These are phyloP conservation scores for Alaudala cheleensis DNA, from an alignment of 2,113 vertebrate species.

Conservation along the genomic window DNA sequence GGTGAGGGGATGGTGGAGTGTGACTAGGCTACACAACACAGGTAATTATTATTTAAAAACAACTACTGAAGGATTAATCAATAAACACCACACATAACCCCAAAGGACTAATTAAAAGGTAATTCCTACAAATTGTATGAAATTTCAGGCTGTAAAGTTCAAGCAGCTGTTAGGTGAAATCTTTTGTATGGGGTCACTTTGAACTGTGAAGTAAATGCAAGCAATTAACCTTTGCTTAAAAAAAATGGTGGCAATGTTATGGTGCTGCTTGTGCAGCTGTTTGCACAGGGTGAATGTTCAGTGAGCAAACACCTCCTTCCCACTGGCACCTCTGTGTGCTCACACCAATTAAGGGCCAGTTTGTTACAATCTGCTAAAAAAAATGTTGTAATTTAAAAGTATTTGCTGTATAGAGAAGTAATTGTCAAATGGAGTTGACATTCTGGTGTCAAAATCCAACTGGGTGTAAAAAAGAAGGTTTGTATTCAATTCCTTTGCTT, in stretches of 20 bases:
- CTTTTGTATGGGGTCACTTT: constrained; percentile 61
- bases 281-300: not conserved
- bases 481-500: not conserved
- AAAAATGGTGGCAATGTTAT: constrained; percentile 1
- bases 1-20: not conserved
- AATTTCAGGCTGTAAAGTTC: constrained; percentile 71
- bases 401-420: not conserved
- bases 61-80: constrained; percentile 50
- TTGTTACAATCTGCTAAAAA: not conserved
- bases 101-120: constrained; percentile 71
- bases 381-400: not conserved
- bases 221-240: constrained; percentile 71
- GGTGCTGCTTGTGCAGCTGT: not conserved
- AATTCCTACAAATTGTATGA: constrained; percentile 66
- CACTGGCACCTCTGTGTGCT: not conserved
- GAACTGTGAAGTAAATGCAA: constrained; percentile 59
- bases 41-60: constrained; percentile 52
- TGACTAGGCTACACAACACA: not conserved
- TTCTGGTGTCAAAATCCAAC: not conserved
- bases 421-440: not conserved
- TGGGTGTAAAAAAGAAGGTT: not conserved
- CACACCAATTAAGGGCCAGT: not conserved
- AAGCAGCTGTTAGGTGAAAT: constrained; percentile 67
- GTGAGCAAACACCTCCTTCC: not conserved
- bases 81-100: constrained; percentile 66